Conservation (phyloP, 2,797 vertebrate species). For the Novumbra hubbsi region DNA sequence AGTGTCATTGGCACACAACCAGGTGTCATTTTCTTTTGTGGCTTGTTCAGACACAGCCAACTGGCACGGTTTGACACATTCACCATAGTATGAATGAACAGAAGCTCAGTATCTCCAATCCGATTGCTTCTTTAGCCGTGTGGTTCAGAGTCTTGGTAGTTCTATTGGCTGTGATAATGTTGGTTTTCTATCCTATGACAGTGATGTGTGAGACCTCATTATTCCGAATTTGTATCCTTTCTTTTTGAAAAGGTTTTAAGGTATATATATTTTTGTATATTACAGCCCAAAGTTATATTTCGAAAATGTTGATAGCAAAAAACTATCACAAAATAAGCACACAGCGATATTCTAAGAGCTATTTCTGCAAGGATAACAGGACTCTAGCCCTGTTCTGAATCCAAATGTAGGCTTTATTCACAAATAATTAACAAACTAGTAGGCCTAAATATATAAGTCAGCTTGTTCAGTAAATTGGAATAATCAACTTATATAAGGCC, state of each 20-base stretch:
- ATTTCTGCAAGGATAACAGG: too few relatives aligned
- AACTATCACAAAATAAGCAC: not conserved
- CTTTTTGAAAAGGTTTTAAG: too few relatives aligned
- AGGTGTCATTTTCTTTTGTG: conserved; percentile 38
- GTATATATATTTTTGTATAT: too few relatives aligned
- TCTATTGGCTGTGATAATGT: conserved; percentile 9
- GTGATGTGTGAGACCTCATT: too few relatives aligned
- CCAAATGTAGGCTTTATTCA: too few relatives aligned
- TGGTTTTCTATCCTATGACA: not conserved
- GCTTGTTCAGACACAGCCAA: conserved; percentile 39
- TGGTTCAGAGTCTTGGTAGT: conserved; percentile 16
- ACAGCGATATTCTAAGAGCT: too few relatives aligned
- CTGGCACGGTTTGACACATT: conserved; percentile 44
- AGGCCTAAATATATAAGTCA: too few relatives aligned
- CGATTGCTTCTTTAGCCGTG: not conserved
- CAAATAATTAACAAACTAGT: too few relatives aligned
- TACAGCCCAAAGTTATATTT: not conserved
- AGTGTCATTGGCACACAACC: conserved; percentile 37
- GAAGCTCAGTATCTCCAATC: conserved; percentile 35
- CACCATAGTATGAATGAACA: conserved; percentile 33
- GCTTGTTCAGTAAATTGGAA: too few relatives aligned
- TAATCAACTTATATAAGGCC: too few relatives aligned
- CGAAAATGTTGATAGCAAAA: not conserved
- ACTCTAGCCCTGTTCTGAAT: too few relatives aligned
- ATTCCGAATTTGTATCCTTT: too few relatives aligned